Evolutionary conservation across 1,140 invertebrate genomes (phyloP).

Genomic region (Adoxophyes honmai): DNA sequence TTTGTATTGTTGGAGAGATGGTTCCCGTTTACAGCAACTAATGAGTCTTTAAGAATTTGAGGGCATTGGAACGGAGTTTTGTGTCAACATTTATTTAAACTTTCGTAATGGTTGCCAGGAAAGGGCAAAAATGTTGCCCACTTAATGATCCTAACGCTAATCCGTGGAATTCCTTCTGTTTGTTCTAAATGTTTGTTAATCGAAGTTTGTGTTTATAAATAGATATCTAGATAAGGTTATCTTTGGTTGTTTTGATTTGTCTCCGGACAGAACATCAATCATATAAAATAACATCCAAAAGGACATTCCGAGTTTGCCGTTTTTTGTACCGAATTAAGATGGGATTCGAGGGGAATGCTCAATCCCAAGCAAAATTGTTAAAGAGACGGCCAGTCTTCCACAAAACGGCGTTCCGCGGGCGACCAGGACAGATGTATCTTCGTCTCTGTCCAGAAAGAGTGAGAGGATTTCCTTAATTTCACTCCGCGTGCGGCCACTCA

Average conservation of each 20-base stretch:
- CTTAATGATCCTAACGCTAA: constrained; percentile 8
- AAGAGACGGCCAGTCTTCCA: not conserved
- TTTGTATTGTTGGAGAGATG: constrained; percentile 54
- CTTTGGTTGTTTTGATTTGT: too few species aligned
- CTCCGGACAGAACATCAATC: too few species aligned
- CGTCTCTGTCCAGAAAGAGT: constrained; percentile 23
- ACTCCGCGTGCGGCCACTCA: constrained; percentile 54
- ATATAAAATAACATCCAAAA: too few species aligned
- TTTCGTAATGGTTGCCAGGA: constrained; percentile 18
- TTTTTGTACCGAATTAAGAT: not conserved
- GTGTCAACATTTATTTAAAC: constrained; percentile 21
- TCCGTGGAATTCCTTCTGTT: not conserved
- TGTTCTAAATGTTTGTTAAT: too few species aligned
- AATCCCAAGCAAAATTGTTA: not conserved
- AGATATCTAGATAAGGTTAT: too few species aligned
- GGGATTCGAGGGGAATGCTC: not conserved
- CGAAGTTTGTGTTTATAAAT: too few species aligned
- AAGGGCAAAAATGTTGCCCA: not conserved
- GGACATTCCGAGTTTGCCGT: not conserved
- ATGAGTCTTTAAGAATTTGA: constrained; percentile 49
- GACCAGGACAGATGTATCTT: constrained; percentile 22
- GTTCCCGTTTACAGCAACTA: constrained; percentile 43
- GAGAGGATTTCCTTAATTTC: constrained; percentile 41
- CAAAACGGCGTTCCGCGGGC: constrained; percentile 2
- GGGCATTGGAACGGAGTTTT: constrained; percentile 25